A percentile compares a stretch with the other conserved stretches of the same genome.
Evolutionary conservation across 2,113 vertebrate species (phyloP).

Genomic region (Bettongia penicillata): DNA sequence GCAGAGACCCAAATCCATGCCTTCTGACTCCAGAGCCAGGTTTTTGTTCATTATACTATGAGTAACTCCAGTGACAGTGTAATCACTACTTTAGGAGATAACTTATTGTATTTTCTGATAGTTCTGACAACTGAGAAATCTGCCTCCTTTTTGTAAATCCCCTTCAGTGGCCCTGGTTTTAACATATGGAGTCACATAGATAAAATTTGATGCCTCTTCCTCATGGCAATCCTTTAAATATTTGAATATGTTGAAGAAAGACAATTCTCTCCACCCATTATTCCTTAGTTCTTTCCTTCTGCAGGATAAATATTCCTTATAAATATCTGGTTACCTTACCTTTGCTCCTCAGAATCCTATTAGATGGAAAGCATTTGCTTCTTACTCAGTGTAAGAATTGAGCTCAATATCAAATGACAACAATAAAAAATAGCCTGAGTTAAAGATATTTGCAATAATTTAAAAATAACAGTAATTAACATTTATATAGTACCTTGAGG

Average conservation of each 20-base stretch:
- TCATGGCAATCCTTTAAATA: neutral
- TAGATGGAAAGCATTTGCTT: neutral
- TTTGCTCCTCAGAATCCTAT: neutral
- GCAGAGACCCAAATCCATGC: neutral
- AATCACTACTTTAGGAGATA: neutral
- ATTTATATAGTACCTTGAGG: neutral
- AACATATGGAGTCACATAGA: neutral
- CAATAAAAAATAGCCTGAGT: neutral
- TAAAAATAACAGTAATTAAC: neutral
- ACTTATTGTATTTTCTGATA: neutral
- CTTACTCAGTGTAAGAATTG: neutral
- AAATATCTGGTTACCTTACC: neutral
- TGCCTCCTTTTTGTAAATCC: neutral
- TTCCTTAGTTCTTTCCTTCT: neutral
- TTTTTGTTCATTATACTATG: neutral
- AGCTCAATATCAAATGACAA: neutral
- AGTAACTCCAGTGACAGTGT: neutral
- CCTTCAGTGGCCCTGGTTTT: neutral
- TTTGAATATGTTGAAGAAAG: neutral
- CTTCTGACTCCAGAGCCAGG: neutral
- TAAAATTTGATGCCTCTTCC: neutral
- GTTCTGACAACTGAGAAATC: neutral
- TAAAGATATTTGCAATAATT: neutral
- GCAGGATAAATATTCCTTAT: neutral
- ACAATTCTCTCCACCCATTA: neutral